Conservation (phyloP, 2,113 vertebrate species). For the Oryzias curvinotus region DNA sequence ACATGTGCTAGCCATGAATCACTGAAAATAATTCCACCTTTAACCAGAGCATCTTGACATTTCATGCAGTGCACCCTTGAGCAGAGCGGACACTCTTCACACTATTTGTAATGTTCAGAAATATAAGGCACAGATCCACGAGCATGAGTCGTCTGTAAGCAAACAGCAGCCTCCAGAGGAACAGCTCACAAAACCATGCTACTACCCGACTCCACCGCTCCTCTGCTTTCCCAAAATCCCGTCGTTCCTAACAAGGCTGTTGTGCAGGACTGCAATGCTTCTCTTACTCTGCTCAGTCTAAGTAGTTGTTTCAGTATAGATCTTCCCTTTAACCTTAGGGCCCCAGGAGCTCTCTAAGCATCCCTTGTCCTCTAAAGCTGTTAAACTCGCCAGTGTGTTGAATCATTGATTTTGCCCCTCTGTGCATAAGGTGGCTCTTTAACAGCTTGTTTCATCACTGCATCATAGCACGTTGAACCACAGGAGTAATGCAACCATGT, state of each 20-base stretch:
- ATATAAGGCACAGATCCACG: conserved; percentile 39
- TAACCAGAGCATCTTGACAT: conserved; percentile 43
- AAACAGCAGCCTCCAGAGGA: conserved; percentile 54
- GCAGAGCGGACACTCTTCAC: conserved; percentile 48
- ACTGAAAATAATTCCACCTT: conserved; percentile 36
- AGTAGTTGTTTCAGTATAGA: conserved; percentile 55
- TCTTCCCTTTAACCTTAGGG: conserved; percentile 56
- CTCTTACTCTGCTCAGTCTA: conserved; percentile 23
- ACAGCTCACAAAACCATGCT: conserved; percentile 37
- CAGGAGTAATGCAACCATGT: background rate
- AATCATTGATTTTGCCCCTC: conserved; percentile 73
- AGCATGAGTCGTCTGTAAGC: conserved; percentile 44
- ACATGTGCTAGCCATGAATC: conserved; percentile 1
- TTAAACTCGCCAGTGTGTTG: conserved; percentile 57
- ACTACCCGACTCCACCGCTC: conserved; percentile 13
- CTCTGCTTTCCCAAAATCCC: conserved; percentile 31
- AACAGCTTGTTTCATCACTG: conserved; percentile 62
- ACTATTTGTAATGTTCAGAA: conserved; percentile 61
- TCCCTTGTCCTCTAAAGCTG: conserved; percentile 47
- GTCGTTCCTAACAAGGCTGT: conserved; percentile 34
- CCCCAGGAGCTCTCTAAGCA: conserved; percentile 43
- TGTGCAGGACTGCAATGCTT: conserved; percentile 36
- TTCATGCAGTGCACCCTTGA: conserved; percentile 50
- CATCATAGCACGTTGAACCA: conserved; percentile 23
- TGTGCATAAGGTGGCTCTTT: conserved; percentile 50